phyloP scores from a whole-genome alignment of 1,140 invertebrate species.

The Hermatobates lingyangjiaoensis region DNA sequence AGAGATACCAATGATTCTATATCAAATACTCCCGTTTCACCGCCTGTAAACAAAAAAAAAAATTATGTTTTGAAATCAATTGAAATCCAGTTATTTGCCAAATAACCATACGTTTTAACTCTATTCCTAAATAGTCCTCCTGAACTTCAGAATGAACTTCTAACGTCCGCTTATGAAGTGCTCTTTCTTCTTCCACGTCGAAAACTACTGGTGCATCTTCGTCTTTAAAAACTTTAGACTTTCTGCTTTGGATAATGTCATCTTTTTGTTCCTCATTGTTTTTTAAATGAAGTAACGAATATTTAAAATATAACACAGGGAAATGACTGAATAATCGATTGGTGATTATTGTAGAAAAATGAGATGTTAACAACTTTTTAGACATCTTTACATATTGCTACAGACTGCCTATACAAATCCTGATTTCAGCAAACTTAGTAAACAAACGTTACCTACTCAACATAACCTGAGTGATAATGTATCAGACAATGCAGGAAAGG shows the following conservation, averaged over 20 bases:
- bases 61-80: conserved; percentile 5
- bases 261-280: not conserved
- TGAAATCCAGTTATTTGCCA: not conserved
- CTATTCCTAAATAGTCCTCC: not conserved
- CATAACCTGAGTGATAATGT: no score
- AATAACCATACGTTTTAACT: conserved; percentile 2
- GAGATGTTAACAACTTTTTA: no score
- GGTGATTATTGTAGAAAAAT: no score
- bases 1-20: conserved; percentile 66
- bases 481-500: no score
- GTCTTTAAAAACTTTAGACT: conserved; percentile 39
- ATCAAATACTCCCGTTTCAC: conserved; percentile 60
- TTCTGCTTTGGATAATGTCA: conserved; percentile 14
- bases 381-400: no score
- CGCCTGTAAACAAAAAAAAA: conserved; percentile 35
- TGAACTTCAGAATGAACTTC: conserved; percentile 8
- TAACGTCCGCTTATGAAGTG: conserved; percentile 24
- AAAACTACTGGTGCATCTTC: conserved; percentile 39
- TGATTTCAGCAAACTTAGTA: no score
- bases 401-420: no score
- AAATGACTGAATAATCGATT: no score
- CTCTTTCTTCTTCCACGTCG: conserved; percentile 40
- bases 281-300: not conserved
- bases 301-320: no score
- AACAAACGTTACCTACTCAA: no score